Evolutionary conservation across 2,888 invertebrate genomes (phyloP), one percentile per base, ranked within the genome.

Genomic region (Oeneis ivallda): DNA sequence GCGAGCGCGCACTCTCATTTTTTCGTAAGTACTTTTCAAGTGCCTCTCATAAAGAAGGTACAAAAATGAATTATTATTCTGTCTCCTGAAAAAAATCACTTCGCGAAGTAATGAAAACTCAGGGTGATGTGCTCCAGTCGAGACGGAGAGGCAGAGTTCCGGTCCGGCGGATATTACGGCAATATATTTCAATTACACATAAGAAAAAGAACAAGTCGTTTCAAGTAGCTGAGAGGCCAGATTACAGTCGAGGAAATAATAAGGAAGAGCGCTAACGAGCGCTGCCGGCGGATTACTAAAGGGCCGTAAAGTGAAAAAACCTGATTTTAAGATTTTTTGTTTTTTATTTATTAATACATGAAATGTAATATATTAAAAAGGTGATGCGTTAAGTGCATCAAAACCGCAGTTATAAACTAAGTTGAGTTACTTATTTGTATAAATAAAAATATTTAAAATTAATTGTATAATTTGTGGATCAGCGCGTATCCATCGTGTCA

Each of bases 151-250:
- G 85, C 79, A 80, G 80, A 83, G 82, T 85, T 84, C 85, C 82
- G 84, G 90, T 85, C 89, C 87, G 83, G 79, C 85, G 89, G 89
- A 91, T 91, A 92, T 91, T 91, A 89, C 86, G 85, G 89, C 89
- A 92, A 92, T 92, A 90, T 90, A 92, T 92, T 90, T 92, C 91
- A 92, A 92, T 92, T 92, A 92, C 91, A 90, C 85, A 86, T 89
- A 89, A 90, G 91, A 91, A 91, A 91, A 91, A 92, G 90, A 89
- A 86, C 90, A 89, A 92, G 90, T 89, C 89, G 86, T 89, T 88
- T 89, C 86, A 88, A 90, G 90, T 89, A 87, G 89, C 89, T 87
- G 89, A 89, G 85, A 88, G 86, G 87, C 85, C 87, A 89, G 89
- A 89, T 91, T 89, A 87, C 88, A 87, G 87, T 83, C 86, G 82